Conservation (phyloP, 1,140 invertebrate species). For the Metaphire vulgaris region DNA sequence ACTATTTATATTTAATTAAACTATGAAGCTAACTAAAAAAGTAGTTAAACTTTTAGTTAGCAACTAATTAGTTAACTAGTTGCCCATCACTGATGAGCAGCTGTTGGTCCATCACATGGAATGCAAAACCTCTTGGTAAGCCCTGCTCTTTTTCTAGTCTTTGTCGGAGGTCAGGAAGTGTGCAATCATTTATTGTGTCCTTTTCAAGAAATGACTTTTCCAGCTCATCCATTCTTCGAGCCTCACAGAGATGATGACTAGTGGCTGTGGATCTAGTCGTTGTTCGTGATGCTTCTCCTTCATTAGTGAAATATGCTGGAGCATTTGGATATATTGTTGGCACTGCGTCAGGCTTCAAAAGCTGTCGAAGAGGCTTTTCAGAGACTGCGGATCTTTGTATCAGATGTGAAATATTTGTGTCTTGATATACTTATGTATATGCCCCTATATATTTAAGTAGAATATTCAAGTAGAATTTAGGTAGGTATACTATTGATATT, state of each 20-base stretch:
- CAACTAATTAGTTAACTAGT: too few relatives aligned
- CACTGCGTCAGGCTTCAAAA: background rate
- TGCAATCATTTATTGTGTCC: background rate
- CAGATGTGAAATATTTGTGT: conserved; percentile 5
- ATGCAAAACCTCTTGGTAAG: background rate
- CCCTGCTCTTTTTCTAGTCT: background rate
- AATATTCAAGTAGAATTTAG: too few relatives aligned
- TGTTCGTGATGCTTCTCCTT: background rate
- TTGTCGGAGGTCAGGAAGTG: background rate
- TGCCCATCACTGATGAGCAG: too few relatives aligned
- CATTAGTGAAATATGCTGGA: background rate
- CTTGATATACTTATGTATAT: too few relatives aligned
- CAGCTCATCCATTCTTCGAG: background rate
- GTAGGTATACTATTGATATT: too few relatives aligned
- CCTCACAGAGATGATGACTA: background rate
- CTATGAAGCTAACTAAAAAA: too few relatives aligned
- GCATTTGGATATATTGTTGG: background rate
- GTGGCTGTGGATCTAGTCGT: background rate
- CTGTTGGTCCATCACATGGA: background rate
- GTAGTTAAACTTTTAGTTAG: too few relatives aligned
- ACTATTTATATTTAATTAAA: too few relatives aligned
- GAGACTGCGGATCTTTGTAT: background rate
- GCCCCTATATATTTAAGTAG: too few relatives aligned
- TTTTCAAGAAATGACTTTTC: background rate
- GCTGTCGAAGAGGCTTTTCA: background rate